Conservation (phyloP, 2,113 vertebrate species). For the Gymnobelideus leadbeateri region DNA sequence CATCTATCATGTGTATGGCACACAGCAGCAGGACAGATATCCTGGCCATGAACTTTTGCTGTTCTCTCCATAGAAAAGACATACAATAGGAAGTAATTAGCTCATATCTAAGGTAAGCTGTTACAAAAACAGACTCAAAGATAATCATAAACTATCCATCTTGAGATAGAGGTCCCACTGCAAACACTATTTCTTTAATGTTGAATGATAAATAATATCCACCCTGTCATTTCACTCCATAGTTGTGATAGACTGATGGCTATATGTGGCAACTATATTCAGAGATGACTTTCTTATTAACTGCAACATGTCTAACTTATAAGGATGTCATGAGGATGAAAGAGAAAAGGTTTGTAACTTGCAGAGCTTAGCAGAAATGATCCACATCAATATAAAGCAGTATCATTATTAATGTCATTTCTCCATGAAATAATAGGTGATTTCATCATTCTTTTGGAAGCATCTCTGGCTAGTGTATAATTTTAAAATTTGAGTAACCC, state of each 20-base stretch:
- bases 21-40: neutral
- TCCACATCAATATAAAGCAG: neutral
- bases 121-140: neutral
- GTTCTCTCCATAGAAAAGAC: neutral
- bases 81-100: neutral
- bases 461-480: neutral
- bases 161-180: neutral
- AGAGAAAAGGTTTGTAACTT: neutral
- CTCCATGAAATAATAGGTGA: neutral
- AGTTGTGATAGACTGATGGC: neutral
- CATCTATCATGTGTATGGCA: neutral
- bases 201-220: neutral
- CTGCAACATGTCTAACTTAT: neutral
- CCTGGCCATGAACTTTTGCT: neutral
- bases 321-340: neutral
- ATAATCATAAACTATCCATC: neutral
- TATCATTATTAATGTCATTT: neutral
- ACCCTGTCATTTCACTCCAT: neutral
- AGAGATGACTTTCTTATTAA: neutral
- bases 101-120: neutral
- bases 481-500: neutral
- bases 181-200: neutral
- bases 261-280: neutral
- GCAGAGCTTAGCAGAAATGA: neutral
- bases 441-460: neutral